Base-by-base conservation (phyloP, 2,888 invertebrate species). In the Caenorhabditis doughertyi region DNA sequence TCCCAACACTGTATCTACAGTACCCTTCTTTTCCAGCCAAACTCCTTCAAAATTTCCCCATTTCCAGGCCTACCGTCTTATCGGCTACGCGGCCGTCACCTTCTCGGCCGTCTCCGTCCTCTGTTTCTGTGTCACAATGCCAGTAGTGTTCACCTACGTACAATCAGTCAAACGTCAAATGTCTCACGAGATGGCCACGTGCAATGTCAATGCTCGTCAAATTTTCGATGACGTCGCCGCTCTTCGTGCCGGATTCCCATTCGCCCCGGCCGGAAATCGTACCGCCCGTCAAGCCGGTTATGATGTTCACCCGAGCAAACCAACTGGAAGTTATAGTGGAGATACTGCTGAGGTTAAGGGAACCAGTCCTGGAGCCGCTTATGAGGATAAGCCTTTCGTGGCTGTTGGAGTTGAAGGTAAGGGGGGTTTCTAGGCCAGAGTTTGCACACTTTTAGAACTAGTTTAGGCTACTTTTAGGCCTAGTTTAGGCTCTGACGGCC, bases 51-150 rank as follows among this genome's bases (percentile, higher is more conserved):
- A 23, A 23, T 4, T 60, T 9, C 18, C 32, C 39, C 16, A 39
- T 60, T 73, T 81, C 25, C 76, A 85, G 85, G 85, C 85, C 27
- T 85, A 85, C 58, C 85, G 84, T 23, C 72, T 84, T 13, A 82
- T 85, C 71, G 85, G 85, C 18, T 85, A 85, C 58, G 79, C 85
- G 8, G 85, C 85, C 18, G 83, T 84, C 42, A 85, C 85, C 21
- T 85, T 85, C 76, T 83, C 83, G n/a, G 77, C 82, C 13, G 60
- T 85, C 21, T 79, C 85, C 13, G 80, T 85, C 9, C 79, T 85
- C 49, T 84, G 84, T 23, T 80, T 85, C 62, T 84, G 83, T 42
- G 82, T 85, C 25, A 85, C 85, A 16, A 82, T 85, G 77, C 85
- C 85, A 18, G 79, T 85, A 27, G 84, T 83, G 27, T 84, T 82